Evolutionary conservation across 2,888 invertebrate species (phyloP), one percentile per base, ranked within the genome.

Genomic region (Drosophila cracens): DNA sequence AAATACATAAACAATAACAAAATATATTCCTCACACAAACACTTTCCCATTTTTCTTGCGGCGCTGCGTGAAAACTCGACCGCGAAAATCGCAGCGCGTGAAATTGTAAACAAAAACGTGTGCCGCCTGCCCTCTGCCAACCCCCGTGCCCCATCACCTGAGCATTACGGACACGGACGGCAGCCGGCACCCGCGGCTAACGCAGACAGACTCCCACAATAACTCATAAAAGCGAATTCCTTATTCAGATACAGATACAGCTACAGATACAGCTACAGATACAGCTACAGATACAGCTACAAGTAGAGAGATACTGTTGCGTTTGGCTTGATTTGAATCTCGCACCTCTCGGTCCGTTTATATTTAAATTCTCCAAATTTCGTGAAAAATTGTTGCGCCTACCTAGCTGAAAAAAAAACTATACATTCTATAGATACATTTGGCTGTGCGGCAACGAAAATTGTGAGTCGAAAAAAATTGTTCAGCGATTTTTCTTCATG

Each of bases 1-100:
- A 92, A 92, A 92, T 92, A 92, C 80, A 87, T 93, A 92, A 92
- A 92, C 92, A 92, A 87, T 80, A 88, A 78, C 79, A 87, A 78
- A 74, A 68, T 56, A 83, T 85, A 82, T 88, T 77, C 81, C 81
- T 87, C 73, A 74, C 91, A 90, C 91, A 77, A 81, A 58, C 75
- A 75, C 81, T 85, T 83, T 81, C 64, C 71, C 70, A 83, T 76
- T 82, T 76, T 73, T 70, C 70, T 71, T 74, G 57, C 66, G 52
- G 75, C 81, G 82, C 89, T 80, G 90, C 86, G 79, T 81, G 82
- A 81, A 90, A 87, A 82, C 65, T 77, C 90, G 80, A 90, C 86
- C 88, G 80, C 90, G 91, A 90, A 87, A 90, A 87, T 89, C 84
- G 84, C 77, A 73, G 82, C 84, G 87, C 84, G 80, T 83, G 78